Percentiles rank a stretch among this genome's conserved stretches.
These are phyloP conservation scores for Poecile atricapillus DNA, from an alignment of 2,113 vertebrate species.

Conservation along the genomic window DNA sequence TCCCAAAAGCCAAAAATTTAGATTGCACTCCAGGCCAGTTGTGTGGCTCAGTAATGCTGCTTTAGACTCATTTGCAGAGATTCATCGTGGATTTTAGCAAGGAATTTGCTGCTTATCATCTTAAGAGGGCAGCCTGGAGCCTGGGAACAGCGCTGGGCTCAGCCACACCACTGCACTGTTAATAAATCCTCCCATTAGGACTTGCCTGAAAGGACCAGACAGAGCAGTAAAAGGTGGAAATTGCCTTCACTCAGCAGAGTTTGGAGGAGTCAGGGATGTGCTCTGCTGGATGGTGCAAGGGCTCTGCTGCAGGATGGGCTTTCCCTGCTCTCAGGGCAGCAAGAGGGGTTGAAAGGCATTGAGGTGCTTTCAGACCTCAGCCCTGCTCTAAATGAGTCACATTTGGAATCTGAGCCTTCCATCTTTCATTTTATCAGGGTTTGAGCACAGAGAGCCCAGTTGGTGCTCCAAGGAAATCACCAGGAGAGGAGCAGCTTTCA, in stretches of 20 bases:
- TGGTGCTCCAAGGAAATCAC: not conserved
- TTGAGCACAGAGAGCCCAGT: not conserved
- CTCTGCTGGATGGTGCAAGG: not conserved
- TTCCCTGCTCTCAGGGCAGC: not conserved
- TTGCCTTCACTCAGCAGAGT: not conserved
- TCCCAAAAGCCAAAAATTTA: not conserved
- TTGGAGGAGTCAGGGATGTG: not conserved
- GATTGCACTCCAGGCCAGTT: not conserved
- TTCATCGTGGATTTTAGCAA: accelerated
- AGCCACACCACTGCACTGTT: not conserved
- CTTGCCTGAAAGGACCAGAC: not conserved
- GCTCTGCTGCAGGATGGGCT: not conserved
- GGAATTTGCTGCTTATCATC: constrained; percentile 11
- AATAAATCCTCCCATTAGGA: not conserved
- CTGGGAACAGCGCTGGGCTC: not conserved
- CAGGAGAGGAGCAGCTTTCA: not conserved
- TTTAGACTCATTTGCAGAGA: not conserved
- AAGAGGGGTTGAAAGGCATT: not conserved
- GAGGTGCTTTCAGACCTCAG: not conserved
- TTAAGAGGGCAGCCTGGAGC: constrained; percentile 56
- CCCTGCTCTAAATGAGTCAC: not conserved
- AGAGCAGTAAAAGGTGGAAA: not conserved
- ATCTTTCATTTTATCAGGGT: not conserved
- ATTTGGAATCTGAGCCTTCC: not conserved
- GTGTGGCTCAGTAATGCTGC: not conserved